Conservation (phyloP, 2,113 vertebrate species). For the Thamnaconus septentrionalis region DNA sequence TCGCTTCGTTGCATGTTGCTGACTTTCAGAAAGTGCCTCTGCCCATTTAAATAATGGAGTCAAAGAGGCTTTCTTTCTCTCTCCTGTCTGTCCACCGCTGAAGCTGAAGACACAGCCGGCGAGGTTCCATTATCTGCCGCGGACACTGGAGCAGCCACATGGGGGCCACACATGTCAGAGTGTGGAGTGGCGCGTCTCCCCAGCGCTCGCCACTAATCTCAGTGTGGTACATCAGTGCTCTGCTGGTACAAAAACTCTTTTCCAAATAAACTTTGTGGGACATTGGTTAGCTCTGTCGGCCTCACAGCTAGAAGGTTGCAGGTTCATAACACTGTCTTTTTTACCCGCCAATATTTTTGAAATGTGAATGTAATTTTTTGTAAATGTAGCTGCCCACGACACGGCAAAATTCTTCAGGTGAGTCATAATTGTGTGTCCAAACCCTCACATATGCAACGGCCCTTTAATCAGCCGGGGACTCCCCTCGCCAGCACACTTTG, state of each 20-base stretch:
- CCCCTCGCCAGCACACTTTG: conserved; percentile 6
- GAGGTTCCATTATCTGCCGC: conserved; percentile 61
- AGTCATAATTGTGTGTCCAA: no score
- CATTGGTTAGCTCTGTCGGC: no score
- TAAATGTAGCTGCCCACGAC: no score
- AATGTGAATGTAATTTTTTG: no score
- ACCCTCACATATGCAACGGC: no score
- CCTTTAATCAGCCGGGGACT: not conserved
- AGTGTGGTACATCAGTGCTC: no score
- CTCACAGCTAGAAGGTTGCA: no score
- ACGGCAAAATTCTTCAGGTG: no score
- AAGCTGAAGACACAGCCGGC: conserved; percentile 62
- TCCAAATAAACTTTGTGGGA: no score
- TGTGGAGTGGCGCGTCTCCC: conserved; percentile 33
- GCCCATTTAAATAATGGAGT: conserved; percentile 63
- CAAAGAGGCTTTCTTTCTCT: conserved; percentile 39
- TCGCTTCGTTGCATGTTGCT: conserved; percentile 47
- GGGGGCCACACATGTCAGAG: conserved; percentile 33
- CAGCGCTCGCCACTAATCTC: conserved; percentile 8
- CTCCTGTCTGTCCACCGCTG: conserved; percentile 45
- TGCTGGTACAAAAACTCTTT: no score
- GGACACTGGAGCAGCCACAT: conserved; percentile 40
- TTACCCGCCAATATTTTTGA: no score
- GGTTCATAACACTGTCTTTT: no score
- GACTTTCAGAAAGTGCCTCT: conserved; percentile 43